Conservation (phyloP, 2,888 invertebrate genomes). For the Nephrotoma guestfalica region DNA sequence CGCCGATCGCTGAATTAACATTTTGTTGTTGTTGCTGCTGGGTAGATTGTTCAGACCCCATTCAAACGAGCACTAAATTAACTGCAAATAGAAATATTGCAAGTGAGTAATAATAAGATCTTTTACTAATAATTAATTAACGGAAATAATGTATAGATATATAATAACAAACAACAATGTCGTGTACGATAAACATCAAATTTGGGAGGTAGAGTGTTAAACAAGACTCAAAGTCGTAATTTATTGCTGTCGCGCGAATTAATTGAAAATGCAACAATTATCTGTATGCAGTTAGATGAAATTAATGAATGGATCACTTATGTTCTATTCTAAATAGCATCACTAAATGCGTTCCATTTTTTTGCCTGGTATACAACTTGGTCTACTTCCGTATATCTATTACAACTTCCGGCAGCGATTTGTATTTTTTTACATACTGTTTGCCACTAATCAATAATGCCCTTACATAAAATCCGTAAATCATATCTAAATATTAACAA, state of each 20-base stretch:
- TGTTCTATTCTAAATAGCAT: background rate
- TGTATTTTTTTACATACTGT: background rate
- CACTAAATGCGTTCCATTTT: background rate
- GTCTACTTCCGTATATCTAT: background rate
- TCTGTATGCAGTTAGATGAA: background rate
- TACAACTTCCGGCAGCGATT: background rate
- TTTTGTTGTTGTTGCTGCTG: constrained; percentile 20
- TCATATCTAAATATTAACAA: background rate
- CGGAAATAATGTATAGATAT: background rate
- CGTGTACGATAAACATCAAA: background rate
- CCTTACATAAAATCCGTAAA: background rate
- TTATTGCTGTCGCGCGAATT: background rate
- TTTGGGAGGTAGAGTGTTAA: background rate
- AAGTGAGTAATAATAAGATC: background rate
- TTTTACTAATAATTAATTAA: background rate
- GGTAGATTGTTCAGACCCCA: constrained; percentile 52
- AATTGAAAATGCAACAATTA: too few species aligned
- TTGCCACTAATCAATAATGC: background rate
- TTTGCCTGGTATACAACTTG: background rate
- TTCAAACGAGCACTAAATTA: constrained; percentile 15
- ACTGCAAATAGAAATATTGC: background rate
- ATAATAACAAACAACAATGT: background rate
- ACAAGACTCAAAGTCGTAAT: background rate
- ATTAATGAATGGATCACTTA: background rate
- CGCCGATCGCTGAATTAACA: background rate